phyloP scores from a whole-genome alignment of 2,113 vertebrate species.

The Boulengeromyrus knoepffleri region DNA sequence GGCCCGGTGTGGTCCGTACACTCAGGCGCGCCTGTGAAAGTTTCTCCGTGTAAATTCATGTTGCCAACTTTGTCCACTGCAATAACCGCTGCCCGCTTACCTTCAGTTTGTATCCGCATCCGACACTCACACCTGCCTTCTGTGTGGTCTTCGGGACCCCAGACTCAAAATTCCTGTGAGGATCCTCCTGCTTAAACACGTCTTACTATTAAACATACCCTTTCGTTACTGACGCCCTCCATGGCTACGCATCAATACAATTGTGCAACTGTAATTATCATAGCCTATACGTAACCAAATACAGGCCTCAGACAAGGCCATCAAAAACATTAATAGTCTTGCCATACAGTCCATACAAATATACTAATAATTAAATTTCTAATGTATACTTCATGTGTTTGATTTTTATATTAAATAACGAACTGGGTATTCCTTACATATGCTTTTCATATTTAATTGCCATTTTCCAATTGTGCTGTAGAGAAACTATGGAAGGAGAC shows the following conservation, averaged over 20 bases:
- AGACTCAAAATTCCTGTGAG: not conserved
- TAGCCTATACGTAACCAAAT: not conserved
- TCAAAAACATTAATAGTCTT: not conserved
- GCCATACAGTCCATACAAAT: not conserved
- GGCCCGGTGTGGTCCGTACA: not conserved
- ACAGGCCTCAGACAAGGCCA: not conserved
- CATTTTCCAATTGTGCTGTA: not conserved
- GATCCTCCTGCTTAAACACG: not conserved
- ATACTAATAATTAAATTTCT: not conserved
- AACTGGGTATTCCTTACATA: not conserved
- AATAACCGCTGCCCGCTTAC: not conserved
- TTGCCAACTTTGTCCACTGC: not conserved
- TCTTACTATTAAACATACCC: not conserved
- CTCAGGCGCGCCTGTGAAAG: not conserved
- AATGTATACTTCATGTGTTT: not conserved
- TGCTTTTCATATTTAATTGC: not conserved
- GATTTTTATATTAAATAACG: not conserved
- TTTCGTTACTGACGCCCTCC: not conserved
- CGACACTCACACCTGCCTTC: not conserved
- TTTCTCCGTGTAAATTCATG: not conserved
- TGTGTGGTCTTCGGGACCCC: not conserved
- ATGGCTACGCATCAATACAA: not conserved
- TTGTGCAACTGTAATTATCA: not conserved
- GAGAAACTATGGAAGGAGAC: not conserved
- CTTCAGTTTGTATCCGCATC: not conserved